Evolutionary conservation across 1,140 invertebrate species (phyloP), one percentile per base, ranked within the genome.

Genomic region (Notospermus geniculatus): DNA sequence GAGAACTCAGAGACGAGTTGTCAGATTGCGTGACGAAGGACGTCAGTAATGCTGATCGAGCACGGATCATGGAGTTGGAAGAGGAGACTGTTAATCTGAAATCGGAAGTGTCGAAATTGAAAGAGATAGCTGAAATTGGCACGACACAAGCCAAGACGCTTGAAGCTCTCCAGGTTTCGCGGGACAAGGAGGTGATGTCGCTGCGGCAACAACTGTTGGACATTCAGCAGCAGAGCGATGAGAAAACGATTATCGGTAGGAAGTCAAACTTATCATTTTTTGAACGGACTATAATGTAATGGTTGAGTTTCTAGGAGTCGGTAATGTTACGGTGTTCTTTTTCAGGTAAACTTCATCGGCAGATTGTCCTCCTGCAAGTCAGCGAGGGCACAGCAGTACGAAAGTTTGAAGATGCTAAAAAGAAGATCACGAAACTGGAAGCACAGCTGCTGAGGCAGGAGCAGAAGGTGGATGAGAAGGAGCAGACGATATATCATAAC

Each of bases 281-380:
- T n/a, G n/a, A n/a, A n/a, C n/a, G n/a, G n/a, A n/a, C n/a, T n/a
- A n/a, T n/a, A n/a, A n/a, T n/a, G n/a, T n/a, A n/a, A n/a, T n/a
- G n/a, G n/a, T n/a, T n/a, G n/a, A n/a, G n/a, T n/a, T n/a, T n/a
- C n/a, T n/a, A n/a, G n/a, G n/a, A 36, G 32, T 36, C 5, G 32
- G 32, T 36, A 36, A 15, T 36, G 15, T 7, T 15, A 36, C 15
- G 4, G 4, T 36, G 4, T 4, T 36, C 15, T 15, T 36, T 62
- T 28, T 11, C 50, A 79, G 80, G 80, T 27, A 80, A 80, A 64
- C 72, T 82, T 9, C 80, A 82, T 59, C 65, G 80, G n/a, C 79
- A 80, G 32, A 80, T 82, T 29, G 78, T 82, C 0, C 74, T 79
- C 66, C 67, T 82, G n/a, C 80, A 82, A 65, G 74, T 82, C 17